These are phyloP conservation scores for Cyrtorhinus lividipennis DNA, from an alignment of 1,140 invertebrate species.

Conservation along the genomic window DNA sequence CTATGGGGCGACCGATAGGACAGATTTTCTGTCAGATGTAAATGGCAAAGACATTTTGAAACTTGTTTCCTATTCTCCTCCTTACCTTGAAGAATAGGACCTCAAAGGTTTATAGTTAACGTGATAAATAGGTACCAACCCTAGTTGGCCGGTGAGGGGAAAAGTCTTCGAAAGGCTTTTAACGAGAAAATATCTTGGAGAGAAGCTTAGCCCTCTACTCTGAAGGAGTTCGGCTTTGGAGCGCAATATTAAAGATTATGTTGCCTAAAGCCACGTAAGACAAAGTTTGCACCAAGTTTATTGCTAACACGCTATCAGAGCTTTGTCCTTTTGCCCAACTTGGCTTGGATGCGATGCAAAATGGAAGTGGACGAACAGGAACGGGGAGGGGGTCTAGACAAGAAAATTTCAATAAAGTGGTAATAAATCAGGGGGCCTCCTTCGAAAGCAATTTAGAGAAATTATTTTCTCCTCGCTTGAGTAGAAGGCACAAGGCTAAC, in stretches of 20 bases:
- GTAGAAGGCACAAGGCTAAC: too few relatives aligned
- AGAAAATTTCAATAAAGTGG: conserved; percentile 1
- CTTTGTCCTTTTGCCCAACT: not conserved
- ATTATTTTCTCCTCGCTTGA: not conserved
- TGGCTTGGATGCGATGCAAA: too few relatives aligned
- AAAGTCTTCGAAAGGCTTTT: not conserved
- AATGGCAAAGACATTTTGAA: too few relatives aligned
- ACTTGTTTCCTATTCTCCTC: too few relatives aligned
- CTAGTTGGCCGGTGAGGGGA: too few relatives aligned
- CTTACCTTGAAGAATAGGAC: too few relatives aligned
- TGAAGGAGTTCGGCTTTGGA: not conserved
- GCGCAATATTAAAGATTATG: not conserved
- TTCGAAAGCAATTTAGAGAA: not conserved
- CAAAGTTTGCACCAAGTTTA: not conserved
- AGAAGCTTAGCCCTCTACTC: not conserved
- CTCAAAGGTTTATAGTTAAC: too few relatives aligned
- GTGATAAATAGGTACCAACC: too few relatives aligned
- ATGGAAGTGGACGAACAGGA: not conserved
- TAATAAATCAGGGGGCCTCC: not conserved
- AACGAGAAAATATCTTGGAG: not conserved
- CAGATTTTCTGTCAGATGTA: too few relatives aligned
- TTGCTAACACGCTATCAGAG: not conserved
- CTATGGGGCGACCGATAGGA: too few relatives aligned
- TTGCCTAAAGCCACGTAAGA: conserved; percentile 1
- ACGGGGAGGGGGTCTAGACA: not conserved